phyloP scores from a whole-genome alignment of 2,113 vertebrate genomes.

The Triplophysa dalaica region DNA sequence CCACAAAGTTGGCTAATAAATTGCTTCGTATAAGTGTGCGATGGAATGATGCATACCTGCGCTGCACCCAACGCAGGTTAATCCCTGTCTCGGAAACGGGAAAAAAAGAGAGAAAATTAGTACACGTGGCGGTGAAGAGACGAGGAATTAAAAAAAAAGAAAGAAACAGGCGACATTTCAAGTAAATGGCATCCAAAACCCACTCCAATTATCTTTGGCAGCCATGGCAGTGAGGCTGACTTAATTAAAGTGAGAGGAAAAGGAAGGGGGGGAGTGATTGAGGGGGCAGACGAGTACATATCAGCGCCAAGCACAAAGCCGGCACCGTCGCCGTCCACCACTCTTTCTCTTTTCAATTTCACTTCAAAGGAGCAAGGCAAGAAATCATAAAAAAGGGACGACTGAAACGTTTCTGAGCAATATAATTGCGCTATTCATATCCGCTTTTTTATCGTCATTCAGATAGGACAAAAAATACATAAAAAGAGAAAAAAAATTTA shows the following conservation, averaged over 20 bases:
- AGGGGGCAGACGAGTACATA: constrained; percentile 75
- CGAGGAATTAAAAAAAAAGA: constrained; percentile 64
- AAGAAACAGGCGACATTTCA: constrained; percentile 77
- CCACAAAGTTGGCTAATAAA: constrained; percentile 62
- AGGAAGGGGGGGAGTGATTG: constrained; percentile 70
- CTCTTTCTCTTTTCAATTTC: constrained; percentile 76
- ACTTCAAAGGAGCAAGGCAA: constrained; percentile 77
- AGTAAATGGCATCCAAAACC: constrained; percentile 82
- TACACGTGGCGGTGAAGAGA: constrained; percentile 57
- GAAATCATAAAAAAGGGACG: constrained; percentile 70
- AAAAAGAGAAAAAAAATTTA: constrained; percentile 71
- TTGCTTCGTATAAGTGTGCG: constrained; percentile 65
- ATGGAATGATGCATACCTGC: constrained; percentile 58
- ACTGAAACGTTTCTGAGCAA: constrained; percentile 63
- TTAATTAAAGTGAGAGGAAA: constrained; percentile 84
- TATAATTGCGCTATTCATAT: constrained; percentile 78
- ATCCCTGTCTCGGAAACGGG: constrained; percentile 71
- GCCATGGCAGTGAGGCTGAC: constrained; percentile 80
- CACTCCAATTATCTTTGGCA: constrained; percentile 83
- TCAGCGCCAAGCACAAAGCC: constrained; percentile 80
- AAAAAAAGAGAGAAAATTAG: constrained; percentile 38
- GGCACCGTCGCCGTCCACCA: constrained; percentile 65
- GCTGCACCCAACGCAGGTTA: constrained; percentile 66
- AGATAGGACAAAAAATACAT: constrained; percentile 64
- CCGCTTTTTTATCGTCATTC: constrained; percentile 64